These are phyloP conservation scores for Saiga tatarica DNA, from an alignment of 2,113 vertebrate species.

Conservation along the genomic window DNA sequence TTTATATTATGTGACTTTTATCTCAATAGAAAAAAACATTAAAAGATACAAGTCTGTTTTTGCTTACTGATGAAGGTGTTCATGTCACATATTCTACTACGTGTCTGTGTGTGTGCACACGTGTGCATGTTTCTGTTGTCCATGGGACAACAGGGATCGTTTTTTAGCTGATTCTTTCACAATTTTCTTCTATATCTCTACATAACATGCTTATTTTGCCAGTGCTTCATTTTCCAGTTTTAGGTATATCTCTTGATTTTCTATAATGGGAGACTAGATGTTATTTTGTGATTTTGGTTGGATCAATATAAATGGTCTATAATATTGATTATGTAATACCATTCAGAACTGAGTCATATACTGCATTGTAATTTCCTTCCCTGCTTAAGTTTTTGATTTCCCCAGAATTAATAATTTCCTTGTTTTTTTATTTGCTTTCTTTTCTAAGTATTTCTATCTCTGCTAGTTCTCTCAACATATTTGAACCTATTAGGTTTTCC, in stretches of 20 bases:
- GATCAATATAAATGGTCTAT: background rate
- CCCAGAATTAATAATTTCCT: background rate
- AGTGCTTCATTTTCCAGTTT: background rate
- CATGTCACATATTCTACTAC: accelerated
- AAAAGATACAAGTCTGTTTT: background rate
- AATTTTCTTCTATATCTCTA: background rate
- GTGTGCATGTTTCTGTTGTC: background rate
- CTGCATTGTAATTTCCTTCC: background rate
- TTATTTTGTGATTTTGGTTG: background rate
- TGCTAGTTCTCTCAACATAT: background rate
- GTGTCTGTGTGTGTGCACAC: background rate
- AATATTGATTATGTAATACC: background rate
- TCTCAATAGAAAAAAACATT: background rate
- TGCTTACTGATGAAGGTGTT: background rate
- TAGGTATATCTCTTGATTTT: background rate
- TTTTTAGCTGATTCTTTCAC: background rate
- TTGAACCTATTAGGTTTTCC: background rate
- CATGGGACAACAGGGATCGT: background rate
- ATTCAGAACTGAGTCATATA: background rate
- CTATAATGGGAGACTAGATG: background rate
- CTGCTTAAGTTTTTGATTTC: background rate
- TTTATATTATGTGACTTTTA: background rate
- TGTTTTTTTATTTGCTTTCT: conserved; percentile 40
- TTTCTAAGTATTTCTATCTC: background rate
- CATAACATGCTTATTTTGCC: background rate